Base-by-base conservation (phyloP, 1,140 invertebrate genomes). In the Drosophila ohnishii region DNA sequence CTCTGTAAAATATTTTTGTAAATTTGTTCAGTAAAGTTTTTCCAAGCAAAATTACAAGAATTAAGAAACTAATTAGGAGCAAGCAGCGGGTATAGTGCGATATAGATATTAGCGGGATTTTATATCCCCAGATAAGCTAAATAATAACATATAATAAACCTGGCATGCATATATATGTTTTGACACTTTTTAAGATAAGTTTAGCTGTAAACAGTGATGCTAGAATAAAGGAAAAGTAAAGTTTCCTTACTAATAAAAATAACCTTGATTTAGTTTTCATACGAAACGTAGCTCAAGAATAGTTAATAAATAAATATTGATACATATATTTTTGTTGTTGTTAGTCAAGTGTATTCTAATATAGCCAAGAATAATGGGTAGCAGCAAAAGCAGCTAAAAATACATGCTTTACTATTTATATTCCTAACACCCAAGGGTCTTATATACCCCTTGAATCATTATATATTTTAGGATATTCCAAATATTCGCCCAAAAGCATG, bases 401-500 rank as follows among this genome's bases (percentile, higher is more conserved):
- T 14, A 14, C 57, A 32, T 32, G 40, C 40, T 30, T 48, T n/a
- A 30, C n/a, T 10, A 48, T n/a, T 48, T 10, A 3, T 48, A 48
- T 30, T 48, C 7, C 30, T 28, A 28, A 30, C 5, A 10, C 25
- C 25, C 47, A 2, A n/a, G 1, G 2, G 10, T 25, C 61, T 25
- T n/a, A 63, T 60, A 63, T 42, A 60, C 61, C 61, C 61, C 62
- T 2, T 16, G 9, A 19, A 1, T 30, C 39, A 44, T 28, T 34
- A n/a, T 19, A 10, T 32, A 11, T 62, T 35, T 34, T 16, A 69
- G 63, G 32, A 47, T 55, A 70, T 28, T 19, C n/a, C 37, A 39
- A 55, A 8, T n/a, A 14, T 47, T 44, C 39, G 75, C 78, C 71
- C 66, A 70, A 84, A 82, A 61, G 72, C 73, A 76, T 75, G 75